Conservation (phyloP, 2,888 invertebrate genomes). For the Copidosoma aretas region DNA sequence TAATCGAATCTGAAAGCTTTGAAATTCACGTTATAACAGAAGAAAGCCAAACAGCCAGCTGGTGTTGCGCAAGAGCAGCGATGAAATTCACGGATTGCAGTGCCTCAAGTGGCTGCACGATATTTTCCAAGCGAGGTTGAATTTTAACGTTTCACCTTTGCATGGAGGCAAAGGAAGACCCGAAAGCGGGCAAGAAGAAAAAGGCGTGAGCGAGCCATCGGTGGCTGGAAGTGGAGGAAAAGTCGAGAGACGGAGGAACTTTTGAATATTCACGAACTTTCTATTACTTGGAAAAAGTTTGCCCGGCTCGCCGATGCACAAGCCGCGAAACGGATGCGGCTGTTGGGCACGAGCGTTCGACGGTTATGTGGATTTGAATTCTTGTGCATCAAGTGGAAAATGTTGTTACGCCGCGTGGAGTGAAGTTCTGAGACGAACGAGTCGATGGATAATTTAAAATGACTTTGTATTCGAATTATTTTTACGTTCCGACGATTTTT, state of each 20-base stretch:
- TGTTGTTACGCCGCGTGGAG: too few relatives aligned
- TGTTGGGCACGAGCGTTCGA: constrained; percentile 24
- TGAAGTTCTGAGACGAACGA: neutral
- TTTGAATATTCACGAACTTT: constrained; percentile 39
- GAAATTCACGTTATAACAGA: constrained; percentile 15
- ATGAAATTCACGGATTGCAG: constrained; percentile 38
- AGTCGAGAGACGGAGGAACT: constrained; percentile 11
- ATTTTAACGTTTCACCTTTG: constrained; percentile 37
- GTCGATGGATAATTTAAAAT: neutral
- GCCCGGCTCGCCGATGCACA: constrained; percentile 19
- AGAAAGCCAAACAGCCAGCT: constrained; percentile 26
- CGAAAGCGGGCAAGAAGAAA: constrained; percentile 20
- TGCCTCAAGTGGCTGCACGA: constrained; percentile 26
- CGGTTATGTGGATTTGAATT: constrained; percentile 23
- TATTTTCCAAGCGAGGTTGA: constrained; percentile 16
- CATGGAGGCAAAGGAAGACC: constrained; percentile 2
- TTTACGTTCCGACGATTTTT: neutral
- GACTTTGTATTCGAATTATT: neutral
- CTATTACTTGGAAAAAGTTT: constrained; percentile 36
- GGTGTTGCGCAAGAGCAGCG: constrained; percentile 11
- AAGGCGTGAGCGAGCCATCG: constrained; percentile 1
- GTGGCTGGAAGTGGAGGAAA: neutral
- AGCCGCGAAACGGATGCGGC: constrained; percentile 28
- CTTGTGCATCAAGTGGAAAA: constrained; percentile 5
- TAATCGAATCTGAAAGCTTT: constrained; percentile 19